Conservation (phyloP, 2,888 invertebrate genomes). For the Vandiemenella viatica region DNA sequence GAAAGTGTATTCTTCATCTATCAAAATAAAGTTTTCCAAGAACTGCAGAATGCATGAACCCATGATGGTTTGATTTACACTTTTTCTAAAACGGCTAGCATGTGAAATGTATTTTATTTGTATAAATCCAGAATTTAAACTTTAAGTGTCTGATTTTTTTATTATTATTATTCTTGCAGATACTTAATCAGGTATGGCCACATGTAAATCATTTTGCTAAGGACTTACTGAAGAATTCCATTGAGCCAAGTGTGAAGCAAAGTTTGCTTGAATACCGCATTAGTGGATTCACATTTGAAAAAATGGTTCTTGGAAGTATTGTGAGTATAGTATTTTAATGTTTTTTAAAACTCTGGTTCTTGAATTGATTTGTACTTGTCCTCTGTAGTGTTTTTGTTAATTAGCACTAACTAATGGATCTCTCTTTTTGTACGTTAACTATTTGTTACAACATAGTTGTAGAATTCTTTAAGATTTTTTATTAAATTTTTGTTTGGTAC, state of each 20-base stretch:
- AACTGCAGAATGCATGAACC: too few relatives aligned
- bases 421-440: conserved; percentile 1
- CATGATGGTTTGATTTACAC: too few relatives aligned
- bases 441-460: conserved; percentile 13
- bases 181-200: conserved; percentile 87
- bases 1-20: too few relatives aligned
- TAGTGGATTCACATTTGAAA: conserved; percentile 83
- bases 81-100: too few relatives aligned
- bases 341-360: too few relatives aligned
- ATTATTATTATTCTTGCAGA: conserved; percentile 34
- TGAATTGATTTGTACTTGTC: too few relatives aligned
- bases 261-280: conserved; percentile 75
- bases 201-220: conserved; percentile 84
- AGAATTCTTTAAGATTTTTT: conserved; percentile 6
- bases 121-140: too few relatives aligned
- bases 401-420: too few relatives aligned
- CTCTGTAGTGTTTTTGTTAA: too few relatives aligned
- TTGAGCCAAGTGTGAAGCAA: conserved; percentile 71
- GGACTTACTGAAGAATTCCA: conserved; percentile 63
- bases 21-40: too few relatives aligned
- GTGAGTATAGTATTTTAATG: conserved; percentile 55
- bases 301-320: conserved; percentile 88
- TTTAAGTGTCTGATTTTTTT: background rate
- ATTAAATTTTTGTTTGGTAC: background rate
- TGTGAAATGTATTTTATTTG: too few relatives aligned